These are phyloP conservation scores for Prionace glauca DNA, from an alignment of 2,797 vertebrate species.

Conservation along the genomic window DNA sequence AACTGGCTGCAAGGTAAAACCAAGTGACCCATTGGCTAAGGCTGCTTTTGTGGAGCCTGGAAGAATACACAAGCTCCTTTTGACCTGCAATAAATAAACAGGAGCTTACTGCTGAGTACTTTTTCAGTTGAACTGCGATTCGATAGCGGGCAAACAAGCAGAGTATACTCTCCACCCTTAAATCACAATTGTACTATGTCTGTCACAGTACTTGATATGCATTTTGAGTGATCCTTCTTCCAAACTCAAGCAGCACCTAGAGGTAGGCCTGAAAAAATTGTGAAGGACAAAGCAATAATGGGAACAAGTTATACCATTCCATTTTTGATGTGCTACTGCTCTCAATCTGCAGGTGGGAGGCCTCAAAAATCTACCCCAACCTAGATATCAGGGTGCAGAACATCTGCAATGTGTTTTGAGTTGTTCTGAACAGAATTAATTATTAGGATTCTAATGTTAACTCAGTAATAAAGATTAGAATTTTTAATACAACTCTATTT, in stretches of 20 bases:
- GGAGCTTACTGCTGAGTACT: background rate
- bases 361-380: background rate
- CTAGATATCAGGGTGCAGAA: background rate
- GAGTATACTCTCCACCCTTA: background rate
- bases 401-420: background rate
- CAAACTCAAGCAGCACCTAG: background rate
- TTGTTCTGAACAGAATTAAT: background rate
- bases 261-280: background rate
- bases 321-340: background rate
- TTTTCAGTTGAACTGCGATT: background rate
- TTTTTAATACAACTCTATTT: background rate
- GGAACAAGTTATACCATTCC: background rate
- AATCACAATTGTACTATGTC: background rate
- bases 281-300: background rate
- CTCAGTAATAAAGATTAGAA: background rate
- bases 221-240: background rate
- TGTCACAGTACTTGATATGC: background rate
- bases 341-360: background rate
- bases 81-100: background rate
- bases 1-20: background rate
- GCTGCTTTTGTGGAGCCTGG: background rate
- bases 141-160: background rate
- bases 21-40: background rate
- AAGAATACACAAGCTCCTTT: background rate
- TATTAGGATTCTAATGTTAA: no score